A percentile compares a stretch with the other conserved stretches of the same genome.
These are phyloP conservation scores for Diabrotica undecimpunctata DNA, from an alignment of 1,140 invertebrate genomes.

Conservation along the genomic window DNA sequence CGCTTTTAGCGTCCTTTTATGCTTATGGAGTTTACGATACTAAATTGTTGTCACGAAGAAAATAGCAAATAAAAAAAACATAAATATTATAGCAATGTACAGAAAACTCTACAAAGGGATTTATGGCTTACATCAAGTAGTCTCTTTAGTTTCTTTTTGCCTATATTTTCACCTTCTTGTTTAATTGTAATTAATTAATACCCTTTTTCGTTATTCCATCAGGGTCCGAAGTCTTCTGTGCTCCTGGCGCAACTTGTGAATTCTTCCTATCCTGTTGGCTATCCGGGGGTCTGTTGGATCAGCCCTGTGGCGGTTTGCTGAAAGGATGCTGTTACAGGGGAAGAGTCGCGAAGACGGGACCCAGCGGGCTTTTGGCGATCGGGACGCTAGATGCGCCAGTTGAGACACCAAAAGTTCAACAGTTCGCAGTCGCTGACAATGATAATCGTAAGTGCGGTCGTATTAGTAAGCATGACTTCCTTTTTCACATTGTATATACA, in stretches of 20 bases:
- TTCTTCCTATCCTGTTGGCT: slow-evolving; percentile 92
- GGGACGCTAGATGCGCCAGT: slow-evolving; percentile 53
- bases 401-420: slow-evolving; percentile 47
- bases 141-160: too few relatives aligned
- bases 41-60: too few relatives aligned
- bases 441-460: slow-evolving; percentile 25
- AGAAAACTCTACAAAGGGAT: too few relatives aligned
- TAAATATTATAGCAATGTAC: too few relatives aligned
- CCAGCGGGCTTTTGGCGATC: slow-evolving; percentile 60
- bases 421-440: slow-evolving; percentile 21
- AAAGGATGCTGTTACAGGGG: slow-evolving; percentile 84
- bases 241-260: slow-evolving; percentile 77
- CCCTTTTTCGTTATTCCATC: slow-evolving; percentile 13
- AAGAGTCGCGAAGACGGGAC: slow-evolving; percentile 61
- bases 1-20: too few relatives aligned
- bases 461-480: not conserved
- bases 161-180: too few relatives aligned
- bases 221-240: slow-evolving; percentile 48
- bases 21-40: too few relatives aligned
- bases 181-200: not conserved
- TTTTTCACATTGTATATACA: slow-evolving; percentile 1
- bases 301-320: slow-evolving; percentile 77
- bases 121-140: too few relatives aligned
- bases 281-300: slow-evolving; percentile 80
- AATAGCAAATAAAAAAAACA: too few relatives aligned